phyloP scores from a whole-genome alignment of 2,888 invertebrate genomes.

The Hirtodrosophila alboralis region DNA sequence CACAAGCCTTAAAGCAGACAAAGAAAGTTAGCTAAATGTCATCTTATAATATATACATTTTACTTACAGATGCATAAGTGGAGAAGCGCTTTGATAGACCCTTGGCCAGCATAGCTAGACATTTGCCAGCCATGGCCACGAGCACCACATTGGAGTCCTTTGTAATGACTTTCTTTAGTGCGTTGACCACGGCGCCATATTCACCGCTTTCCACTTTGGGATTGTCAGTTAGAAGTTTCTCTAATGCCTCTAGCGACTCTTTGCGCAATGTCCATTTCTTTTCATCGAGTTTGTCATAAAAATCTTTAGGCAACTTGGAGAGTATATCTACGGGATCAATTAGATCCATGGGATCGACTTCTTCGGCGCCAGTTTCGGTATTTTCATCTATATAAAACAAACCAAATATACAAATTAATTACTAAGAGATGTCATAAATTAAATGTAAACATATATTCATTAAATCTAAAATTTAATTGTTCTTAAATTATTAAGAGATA shows the following conservation, averaged over 20 bases:
- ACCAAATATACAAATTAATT: not conserved
- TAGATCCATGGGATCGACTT: constrained; percentile 95
- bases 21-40: not conserved
- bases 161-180: constrained; percentile 94
- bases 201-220: constrained; percentile 96
- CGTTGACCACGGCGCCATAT: constrained; percentile 94
- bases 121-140: constrained; percentile 93
- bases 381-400: constrained; percentile 85
- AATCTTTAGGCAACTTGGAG: constrained; percentile 96
- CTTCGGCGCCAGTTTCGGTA: constrained; percentile 83
- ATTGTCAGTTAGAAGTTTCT: constrained; percentile 89
- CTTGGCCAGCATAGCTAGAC: constrained; percentile 91
- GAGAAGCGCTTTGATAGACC: constrained; percentile 95
- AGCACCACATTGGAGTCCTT: constrained; percentile 98
- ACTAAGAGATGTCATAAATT: not conserved
- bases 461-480: too few relatives aligned
- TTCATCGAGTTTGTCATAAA: constrained; percentile 96
- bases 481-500: too few relatives aligned
- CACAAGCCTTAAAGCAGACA: constrained; percentile 86
- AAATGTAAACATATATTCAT: too few relatives aligned
- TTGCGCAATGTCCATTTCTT: constrained; percentile 99
- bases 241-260: constrained; percentile 93
- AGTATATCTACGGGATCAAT: constrained; percentile 96
- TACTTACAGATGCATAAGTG: constrained; percentile 88
- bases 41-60: not conserved